Evolutionary conservation across 2,888 invertebrate genomes (phyloP), one percentile per base, ranked within the genome.

Genomic region (Troides aeacus): DNA sequence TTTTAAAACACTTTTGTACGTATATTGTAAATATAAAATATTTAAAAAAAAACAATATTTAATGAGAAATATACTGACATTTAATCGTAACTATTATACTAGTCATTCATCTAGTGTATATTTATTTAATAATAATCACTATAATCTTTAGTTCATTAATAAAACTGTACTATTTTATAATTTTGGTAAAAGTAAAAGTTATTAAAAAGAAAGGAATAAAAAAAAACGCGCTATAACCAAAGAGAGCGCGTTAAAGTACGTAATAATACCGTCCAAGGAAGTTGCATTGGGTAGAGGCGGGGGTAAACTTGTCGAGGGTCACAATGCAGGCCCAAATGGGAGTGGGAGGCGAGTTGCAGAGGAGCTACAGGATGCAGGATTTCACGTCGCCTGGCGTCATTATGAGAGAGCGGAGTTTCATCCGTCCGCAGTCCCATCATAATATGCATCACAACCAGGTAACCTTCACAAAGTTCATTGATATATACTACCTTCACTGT

Each of bases 371-470:
- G 79, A 90, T 93, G 88, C 92, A 91, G 80, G 94, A 94, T 79
- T 94, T 94, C 79, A 89, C 93, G 65, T 82, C 93, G 56, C 91
- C 93, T 61, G 89, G 92, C 71, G 93, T 95, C 76, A 94, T 95
- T 80, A 94, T 94, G 84, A 88, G 96, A 75, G 96, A 96, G 84
- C 92, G 96, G 75, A 96, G 96, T 84, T 96, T 96, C 85, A 93
- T 96, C 67, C 93, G 95, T 72, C 93, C 94, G 61, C 95, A 93
- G 79, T 92, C 92, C 3, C 93, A 94, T 81, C 93, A 94, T 81
- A 93, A 90, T 74, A 88, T 92, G 86, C 93, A 93, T 85, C 93
- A 93, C 82, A 90, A 89, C 84, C 93, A 92, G 93, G 93, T 93
- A 76, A 68, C 56, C 62, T 53, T 62, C 58, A 68, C 62, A 53